Evolutionary conservation across 2,113 vertebrate genomes (phyloP).

Genomic region (Tetraodon nigroviridis): DNA sequence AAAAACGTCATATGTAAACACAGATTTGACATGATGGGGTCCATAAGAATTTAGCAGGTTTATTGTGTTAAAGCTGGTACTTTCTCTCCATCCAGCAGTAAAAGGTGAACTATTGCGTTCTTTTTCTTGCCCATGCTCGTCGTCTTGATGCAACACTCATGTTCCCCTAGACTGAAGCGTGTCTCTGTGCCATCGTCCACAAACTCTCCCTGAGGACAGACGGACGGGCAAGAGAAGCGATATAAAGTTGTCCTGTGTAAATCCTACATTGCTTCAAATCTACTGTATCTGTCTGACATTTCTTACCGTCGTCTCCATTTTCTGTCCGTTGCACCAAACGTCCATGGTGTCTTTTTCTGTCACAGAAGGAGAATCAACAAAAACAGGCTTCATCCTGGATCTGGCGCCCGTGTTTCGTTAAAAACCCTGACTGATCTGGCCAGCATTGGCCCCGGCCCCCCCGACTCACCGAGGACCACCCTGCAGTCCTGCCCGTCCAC

Average conservation of each 20-base stretch:
- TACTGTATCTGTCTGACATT: not conserved
- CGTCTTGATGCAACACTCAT: constrained; percentile 87
- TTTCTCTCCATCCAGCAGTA: constrained; percentile 83
- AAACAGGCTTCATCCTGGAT: not conserved
- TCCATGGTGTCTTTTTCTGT: constrained; percentile 97
- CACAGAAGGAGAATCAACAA: not conserved
- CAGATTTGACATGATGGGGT: not conserved
- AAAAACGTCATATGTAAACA: not conserved
- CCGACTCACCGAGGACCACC: constrained; percentile 85
- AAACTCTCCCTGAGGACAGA: constrained; percentile 84
- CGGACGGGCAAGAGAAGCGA: not conserved
- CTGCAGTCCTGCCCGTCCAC: constrained; percentile 81
- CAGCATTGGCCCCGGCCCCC: not conserved
- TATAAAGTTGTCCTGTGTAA: not conserved
- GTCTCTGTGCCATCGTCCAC: constrained; percentile 92
- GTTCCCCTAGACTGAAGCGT: constrained; percentile 81
- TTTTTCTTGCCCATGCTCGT: constrained; percentile 81
- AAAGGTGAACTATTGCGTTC: constrained; percentile 81
- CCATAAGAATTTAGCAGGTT: not conserved
- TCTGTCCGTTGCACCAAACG: constrained; percentile 92
- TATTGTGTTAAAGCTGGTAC: constrained; percentile 50
- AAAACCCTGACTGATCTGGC: not conserved
- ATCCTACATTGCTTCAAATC: no score
- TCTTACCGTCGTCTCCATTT: constrained; percentile 84
- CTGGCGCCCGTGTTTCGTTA: not conserved